Conservation (phyloP, 2,113 vertebrate species). For the Vanacampus margaritifer region DNA sequence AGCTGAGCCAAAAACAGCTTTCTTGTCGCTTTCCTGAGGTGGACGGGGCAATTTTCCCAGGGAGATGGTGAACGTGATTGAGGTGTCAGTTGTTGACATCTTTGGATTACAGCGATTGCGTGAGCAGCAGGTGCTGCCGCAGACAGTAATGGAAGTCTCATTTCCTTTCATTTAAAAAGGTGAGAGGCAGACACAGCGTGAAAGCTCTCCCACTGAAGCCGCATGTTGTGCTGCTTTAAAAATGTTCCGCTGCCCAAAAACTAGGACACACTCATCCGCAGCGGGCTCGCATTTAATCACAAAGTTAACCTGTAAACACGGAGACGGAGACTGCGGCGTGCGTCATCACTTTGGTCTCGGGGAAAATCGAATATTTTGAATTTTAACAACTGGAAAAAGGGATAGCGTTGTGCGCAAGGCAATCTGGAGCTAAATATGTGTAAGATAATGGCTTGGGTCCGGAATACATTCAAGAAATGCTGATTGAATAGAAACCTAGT, state of each 20-base stretch:
- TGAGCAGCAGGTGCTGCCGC: slow-evolving; percentile 62
- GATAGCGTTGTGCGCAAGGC: background rate
- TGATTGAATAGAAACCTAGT: too few species aligned
- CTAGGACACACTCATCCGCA: slow-evolving; percentile 6
- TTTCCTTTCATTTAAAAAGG: slow-evolving; percentile 60
- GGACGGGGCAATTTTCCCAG: slow-evolving; percentile 34
- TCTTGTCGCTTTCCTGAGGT: slow-evolving; percentile 24
- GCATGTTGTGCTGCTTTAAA: slow-evolving; percentile 3
- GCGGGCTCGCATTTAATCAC: background rate
- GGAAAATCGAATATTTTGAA: background rate
- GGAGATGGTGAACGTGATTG: slow-evolving; percentile 62
- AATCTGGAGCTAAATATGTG: background rate
- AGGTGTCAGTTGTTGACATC: slow-evolving; percentile 68
- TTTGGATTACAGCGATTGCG: slow-evolving; percentile 63
- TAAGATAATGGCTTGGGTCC: too few species aligned
- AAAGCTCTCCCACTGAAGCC: slow-evolving; percentile 27
- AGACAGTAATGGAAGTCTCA: slow-evolving; percentile 70
- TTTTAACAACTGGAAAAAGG: background rate
- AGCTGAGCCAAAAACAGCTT: slow-evolving; percentile 32
- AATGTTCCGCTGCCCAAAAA: slow-evolving; percentile 20
- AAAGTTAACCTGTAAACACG: background rate
- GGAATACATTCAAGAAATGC: too few species aligned
- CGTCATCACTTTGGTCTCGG: background rate
- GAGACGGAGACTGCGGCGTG: too few species aligned
- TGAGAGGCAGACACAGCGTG: slow-evolving; percentile 22